Evolutionary conservation across 2,888 invertebrate genomes (phyloP), one percentile per base, ranked within the genome.

Genomic region (Coenonympha glycerion): DNA sequence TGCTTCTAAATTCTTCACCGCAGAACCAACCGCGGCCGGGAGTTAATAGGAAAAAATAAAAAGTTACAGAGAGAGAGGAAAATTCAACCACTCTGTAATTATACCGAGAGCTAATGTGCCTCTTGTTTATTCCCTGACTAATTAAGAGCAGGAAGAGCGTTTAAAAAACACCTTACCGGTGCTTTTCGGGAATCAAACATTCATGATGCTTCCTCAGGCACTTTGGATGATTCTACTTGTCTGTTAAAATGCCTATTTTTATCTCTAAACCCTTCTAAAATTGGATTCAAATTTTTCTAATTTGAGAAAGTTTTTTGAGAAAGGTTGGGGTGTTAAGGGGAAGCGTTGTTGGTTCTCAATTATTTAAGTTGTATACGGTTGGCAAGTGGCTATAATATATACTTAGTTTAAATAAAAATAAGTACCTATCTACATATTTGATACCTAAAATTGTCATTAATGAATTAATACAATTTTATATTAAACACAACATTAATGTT

Each of bases 121-220:
- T 73, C 77, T 82, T 84, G 85, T 82, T 86, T 85, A 84, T 84
- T 79, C 84, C 79, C 76, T 69, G 78, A 79, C 84, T 84, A 87
- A 87, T 86, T 87, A 86, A 82, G 81, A 79, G 73, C 70, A 78
- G 77, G 76, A 79, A 76, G 76, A 76, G 73, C 78, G 79, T 80
- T 68, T 64, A 75, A 79, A 81, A 79, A 83, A 73, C 66, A 70
- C 68, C 73, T 71, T 68, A 70, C 68, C 64, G 64, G 65, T 64
- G 72, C 76, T 61, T 76, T 77, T 69, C 65, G 68, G 62, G 71
- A 74, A 83, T 86, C 79, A 82, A 86, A 79, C 74, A 84, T 85
- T 84, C 75, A 86, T 81, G 73, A 77, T 52, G 68, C 65, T 67
- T 64, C 62, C 66, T 63, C 70, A 69, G 67, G 63, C 64, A 69